A percentile compares a stretch with the other conserved stretches of the same genome.
Evolutionary conservation across 2,888 invertebrate genomes (phyloP).

Genomic region (Eurytoma californica): DNA sequence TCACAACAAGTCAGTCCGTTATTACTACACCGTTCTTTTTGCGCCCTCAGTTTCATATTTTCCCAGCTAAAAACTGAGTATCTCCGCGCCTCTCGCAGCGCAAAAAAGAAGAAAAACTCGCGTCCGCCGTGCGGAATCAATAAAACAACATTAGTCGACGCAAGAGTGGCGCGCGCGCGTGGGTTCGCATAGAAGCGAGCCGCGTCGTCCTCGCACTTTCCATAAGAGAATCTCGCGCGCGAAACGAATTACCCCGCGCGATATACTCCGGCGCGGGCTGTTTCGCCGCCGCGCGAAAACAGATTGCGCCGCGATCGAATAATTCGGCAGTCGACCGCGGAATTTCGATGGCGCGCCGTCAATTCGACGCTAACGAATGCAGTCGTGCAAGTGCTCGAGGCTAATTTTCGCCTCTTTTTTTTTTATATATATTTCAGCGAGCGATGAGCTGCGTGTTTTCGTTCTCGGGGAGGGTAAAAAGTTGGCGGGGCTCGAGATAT

Average conservation of each 20-base stretch:
- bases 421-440: too few relatives aligned
- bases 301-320: constrained; percentile 9
- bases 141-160: constrained; percentile 25
- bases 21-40: too few relatives aligned
- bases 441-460: not conserved
- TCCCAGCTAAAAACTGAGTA: too few relatives aligned
- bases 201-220: not conserved
- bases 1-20: too few relatives aligned
- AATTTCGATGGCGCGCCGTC: constrained; percentile 26
- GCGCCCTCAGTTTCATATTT: too few relatives aligned
- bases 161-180: constrained; percentile 1
- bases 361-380: constrained; percentile 14
- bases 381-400: not conserved
- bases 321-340: not conserved
- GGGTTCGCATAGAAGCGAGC: constrained; percentile 13
- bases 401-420: not conserved
- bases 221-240: not conserved
- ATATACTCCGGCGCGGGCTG: constrained; percentile 6
- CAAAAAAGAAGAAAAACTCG: too few relatives aligned
- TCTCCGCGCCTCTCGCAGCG: too few relatives aligned
- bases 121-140: not conserved
- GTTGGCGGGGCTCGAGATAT: not conserved
- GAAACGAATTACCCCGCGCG: not conserved
- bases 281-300: not conserved
- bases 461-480: not conserved